Percentiles rank a stretch among this genome's conserved stretches.
Evolutionary conservation across 2,888 invertebrate species (phyloP).

Genomic region (Chalcis sispes): DNA sequence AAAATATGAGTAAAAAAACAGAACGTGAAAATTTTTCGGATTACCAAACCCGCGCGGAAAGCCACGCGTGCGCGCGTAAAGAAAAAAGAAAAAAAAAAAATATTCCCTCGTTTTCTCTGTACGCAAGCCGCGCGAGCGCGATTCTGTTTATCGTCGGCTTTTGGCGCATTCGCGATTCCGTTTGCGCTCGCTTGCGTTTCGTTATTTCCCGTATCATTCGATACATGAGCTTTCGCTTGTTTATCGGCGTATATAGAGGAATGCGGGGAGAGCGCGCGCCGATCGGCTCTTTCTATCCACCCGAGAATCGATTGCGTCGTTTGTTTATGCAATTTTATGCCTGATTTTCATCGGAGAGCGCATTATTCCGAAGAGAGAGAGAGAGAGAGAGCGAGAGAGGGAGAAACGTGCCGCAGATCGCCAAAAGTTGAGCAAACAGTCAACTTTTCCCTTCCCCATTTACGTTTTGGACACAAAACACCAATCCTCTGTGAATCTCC

Average conservation of each 20-base stretch:
- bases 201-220: constrained; percentile 15
- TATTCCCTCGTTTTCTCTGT: neutral
- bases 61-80: neutral
- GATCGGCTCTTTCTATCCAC: too few relatives aligned
- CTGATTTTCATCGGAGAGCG: constrained; percentile 39
- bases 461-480: too few relatives aligned
- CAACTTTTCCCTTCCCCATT: too few relatives aligned
- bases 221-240: constrained; percentile 30
- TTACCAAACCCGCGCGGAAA: too few relatives aligned
- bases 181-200: neutral
- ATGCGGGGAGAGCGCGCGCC: neutral
- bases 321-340: constrained; percentile 60
- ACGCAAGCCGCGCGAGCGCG: neutral
- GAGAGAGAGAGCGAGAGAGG: neutral
- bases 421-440: constrained; percentile 38
- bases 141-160: neutral
- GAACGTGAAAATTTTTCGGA: too few relatives aligned
- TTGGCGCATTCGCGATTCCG: neutral
- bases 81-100: neutral
- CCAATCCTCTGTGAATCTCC: neutral
- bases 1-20: too few relatives aligned
- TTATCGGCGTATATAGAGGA: too few relatives aligned
- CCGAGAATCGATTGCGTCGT: constrained; percentile 53
- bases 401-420: constrained; percentile 23
- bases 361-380: too few relatives aligned